Evolutionary conservation across 2,888 invertebrate genomes (phyloP).

Genomic region (Agrochola macilenta): DNA sequence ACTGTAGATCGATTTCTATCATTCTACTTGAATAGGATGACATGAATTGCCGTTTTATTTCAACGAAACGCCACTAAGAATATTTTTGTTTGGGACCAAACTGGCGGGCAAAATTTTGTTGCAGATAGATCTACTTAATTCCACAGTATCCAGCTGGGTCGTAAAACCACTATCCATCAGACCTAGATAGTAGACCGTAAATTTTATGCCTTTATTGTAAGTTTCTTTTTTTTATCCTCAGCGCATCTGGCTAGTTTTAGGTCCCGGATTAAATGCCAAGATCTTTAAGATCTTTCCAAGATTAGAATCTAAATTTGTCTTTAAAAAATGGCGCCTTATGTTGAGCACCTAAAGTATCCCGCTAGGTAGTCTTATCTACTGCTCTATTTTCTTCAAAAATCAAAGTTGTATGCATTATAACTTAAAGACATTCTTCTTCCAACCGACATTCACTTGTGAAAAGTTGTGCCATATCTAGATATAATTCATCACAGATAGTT

Average conservation of each 20-base stretch:
- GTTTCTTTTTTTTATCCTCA: slow-evolving; percentile 23
- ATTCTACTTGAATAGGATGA: not conserved
- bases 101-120: not conserved
- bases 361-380: not conserved
- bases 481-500: slow-evolving; percentile 52
- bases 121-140: slow-evolving; percentile 5
- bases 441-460: slow-evolving; percentile 13
- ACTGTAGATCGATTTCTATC: not conserved
- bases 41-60: not conserved
- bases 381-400: not conserved
- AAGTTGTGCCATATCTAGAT: slow-evolving; percentile 38
- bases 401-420: slow-evolving; percentile 18
- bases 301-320: not conserved
- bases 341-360: not conserved
- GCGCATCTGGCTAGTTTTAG: slow-evolving; percentile 20
- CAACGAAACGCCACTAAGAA: not conserved
- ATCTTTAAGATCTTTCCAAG: too few relatives aligned
- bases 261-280: not conserved
- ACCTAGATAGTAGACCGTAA: not conserved
- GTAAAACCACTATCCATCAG: slow-evolving; percentile 38
- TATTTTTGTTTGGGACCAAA: slow-evolving; percentile 3
- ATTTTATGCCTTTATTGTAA: slow-evolving; percentile 18
- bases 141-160: slow-evolving; percentile 26
- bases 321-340: too few relatives aligned
- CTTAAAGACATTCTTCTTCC: not conserved